Conservation (phyloP, 1,140 invertebrate genomes). For the Oryctes rhinoceros region DNA sequence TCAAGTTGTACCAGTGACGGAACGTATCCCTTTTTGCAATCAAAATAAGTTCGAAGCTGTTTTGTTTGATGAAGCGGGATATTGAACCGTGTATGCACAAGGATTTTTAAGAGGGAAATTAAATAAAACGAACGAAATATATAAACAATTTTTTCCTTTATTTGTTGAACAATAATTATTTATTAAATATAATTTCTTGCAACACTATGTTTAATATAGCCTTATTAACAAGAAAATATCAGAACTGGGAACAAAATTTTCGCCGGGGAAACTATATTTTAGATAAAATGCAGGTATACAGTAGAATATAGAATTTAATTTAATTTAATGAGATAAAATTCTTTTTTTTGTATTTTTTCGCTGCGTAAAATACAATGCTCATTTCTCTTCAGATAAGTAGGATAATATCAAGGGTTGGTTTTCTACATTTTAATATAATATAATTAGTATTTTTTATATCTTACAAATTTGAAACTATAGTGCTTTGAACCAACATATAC, state of each 20-base stretch:
- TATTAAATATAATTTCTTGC: constrained; percentile 30
- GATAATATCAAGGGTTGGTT: constrained; percentile 30
- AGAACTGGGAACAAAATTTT: constrained; percentile 39
- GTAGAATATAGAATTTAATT: background rate
- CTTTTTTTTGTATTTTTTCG: no score
- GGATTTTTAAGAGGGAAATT: background rate
- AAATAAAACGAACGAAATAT: background rate
- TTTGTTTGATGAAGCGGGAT: no score
- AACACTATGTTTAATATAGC: constrained; percentile 28
- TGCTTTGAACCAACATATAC: constrained; percentile 31
- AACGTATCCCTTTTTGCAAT: no score
- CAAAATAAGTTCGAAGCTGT: no score
- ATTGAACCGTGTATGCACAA: no score
- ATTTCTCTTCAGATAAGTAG: background rate
- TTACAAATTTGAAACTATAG: constrained; percentile 25
- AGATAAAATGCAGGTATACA: constrained; percentile 10
- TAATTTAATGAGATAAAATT: background rate
- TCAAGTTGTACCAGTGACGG: no score
- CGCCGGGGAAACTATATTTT: constrained; percentile 6
- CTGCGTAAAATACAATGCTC: background rate
- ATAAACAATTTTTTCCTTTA: constrained; percentile 35
- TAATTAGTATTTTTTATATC: background rate
- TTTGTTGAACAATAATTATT: constrained; percentile 38
- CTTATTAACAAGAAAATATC: constrained; percentile 35
- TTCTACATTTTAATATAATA: constrained; percentile 12